Conservation (phyloP, 2,113 vertebrate genomes). For the Cebus imitator region DNA sequence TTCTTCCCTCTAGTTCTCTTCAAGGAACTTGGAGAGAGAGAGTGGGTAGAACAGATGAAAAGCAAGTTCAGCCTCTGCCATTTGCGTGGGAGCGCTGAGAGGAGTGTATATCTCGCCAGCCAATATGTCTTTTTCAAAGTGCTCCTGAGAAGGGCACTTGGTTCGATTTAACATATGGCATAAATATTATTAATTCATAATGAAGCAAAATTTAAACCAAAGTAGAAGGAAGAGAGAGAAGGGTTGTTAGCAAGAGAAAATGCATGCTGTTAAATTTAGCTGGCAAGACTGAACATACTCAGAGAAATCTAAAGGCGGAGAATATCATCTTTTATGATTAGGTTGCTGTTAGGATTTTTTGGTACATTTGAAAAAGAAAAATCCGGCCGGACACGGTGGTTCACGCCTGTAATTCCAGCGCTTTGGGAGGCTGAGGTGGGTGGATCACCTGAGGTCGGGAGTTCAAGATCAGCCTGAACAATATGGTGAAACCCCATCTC, state of each 20-base stretch:
- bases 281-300: background rate
- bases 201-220: constrained; percentile 51
- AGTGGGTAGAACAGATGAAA: background rate
- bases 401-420: too few relatives aligned
- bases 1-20: constrained; percentile 20
- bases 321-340: constrained; percentile 7
- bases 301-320: constrained; percentile 26
- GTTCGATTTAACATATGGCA: constrained; percentile 53
- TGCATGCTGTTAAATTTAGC: constrained; percentile 28
- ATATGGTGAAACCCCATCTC: too few relatives aligned
- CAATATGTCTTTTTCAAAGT: background rate
- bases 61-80: background rate
- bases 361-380: constrained; percentile 38
- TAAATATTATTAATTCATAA: constrained; percentile 69
- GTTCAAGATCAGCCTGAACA: too few relatives aligned
- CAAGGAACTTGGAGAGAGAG: background rate
- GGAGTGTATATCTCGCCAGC: background rate
- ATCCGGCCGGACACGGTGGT: background rate
- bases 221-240: constrained; percentile 18
- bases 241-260: constrained; percentile 47
- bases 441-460: too few relatives aligned
- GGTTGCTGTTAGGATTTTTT: constrained; percentile 31
- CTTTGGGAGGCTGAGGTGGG: too few relatives aligned
- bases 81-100: background rate
- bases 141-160: constrained; percentile 47